Conservation (phyloP, 2,888 invertebrate species). For the Piscicola geometra region DNA sequence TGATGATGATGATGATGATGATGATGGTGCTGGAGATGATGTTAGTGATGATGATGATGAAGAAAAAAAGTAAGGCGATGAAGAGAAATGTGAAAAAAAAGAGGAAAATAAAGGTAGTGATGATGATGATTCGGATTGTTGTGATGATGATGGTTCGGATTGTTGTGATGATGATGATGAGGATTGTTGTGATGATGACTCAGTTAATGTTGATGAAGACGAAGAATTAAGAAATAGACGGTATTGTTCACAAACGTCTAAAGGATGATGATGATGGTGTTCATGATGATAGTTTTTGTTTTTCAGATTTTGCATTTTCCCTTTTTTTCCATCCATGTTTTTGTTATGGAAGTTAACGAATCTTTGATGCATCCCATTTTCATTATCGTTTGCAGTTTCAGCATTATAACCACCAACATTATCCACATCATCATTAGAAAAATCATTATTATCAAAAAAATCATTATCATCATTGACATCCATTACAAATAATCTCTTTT, state of each 20-base stretch:
- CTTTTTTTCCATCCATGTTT: no score
- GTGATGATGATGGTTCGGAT: slow-evolving; percentile 12
- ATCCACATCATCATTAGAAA: neutral
- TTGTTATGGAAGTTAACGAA: no score
- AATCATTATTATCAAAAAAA: neutral
- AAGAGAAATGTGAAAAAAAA: neutral
- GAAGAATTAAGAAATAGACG: neutral
- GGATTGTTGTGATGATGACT: slow-evolving; percentile 14
- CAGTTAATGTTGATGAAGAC: neutral
- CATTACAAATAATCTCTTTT: neutral
- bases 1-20: slow-evolving; percentile 25
- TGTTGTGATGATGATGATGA: slow-evolving; percentile 15
- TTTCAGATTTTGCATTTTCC: no score
- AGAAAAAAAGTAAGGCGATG: neutral
- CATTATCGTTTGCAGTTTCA: neutral
- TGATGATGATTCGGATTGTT: neutral
- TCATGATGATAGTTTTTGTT: neutral
- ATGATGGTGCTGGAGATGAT: slow-evolving; percentile 10
- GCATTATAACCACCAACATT: neutral
- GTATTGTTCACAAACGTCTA: no score
- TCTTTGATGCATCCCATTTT: no score
- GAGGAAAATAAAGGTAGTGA: neutral
- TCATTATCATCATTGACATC: slow-evolving; percentile 6
- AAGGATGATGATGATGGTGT: neutral
- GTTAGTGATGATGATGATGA: neutral